Evolutionary conservation across 1,140 invertebrate genomes (phyloP).

Genomic region (Ceratina japonica): DNA sequence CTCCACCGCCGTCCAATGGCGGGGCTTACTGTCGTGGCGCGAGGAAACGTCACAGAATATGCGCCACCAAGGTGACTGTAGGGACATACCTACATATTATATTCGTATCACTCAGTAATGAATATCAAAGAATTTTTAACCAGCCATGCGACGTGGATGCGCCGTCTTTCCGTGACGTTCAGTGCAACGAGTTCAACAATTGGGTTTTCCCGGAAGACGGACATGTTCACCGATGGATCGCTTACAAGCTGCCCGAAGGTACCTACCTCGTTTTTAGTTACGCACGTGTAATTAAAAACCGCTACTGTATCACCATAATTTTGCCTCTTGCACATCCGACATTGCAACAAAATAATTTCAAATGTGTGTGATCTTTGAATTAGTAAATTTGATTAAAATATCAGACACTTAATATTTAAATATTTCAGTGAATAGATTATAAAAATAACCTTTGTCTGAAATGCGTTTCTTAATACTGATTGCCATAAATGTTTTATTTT

Average conservation of each 20-base stretch:
- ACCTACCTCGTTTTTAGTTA: conserved; percentile 24
- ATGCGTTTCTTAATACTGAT: too few species aligned
- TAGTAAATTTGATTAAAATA: too few species aligned
- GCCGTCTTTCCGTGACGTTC: conserved; percentile 71
- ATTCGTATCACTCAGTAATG: neutral
- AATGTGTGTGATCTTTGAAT: too few species aligned
- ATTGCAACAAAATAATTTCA: too few species aligned
- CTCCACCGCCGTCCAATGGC: conserved; percentile 79
- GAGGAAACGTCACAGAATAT: conserved; percentile 79
- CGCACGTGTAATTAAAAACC: too few species aligned
- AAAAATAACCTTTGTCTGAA: too few species aligned
- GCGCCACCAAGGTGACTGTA: conserved; percentile 79
- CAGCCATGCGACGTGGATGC: conserved; percentile 68
- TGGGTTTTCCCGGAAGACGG: conserved; percentile 73
- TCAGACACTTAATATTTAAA: too few species aligned
- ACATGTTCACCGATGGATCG: conserved; percentile 69
- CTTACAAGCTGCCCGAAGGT: conserved; percentile 70
- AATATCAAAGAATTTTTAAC: neutral
- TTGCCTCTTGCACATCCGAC: too few species aligned
- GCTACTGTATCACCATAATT: too few species aligned
- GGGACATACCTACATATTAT: too few species aligned
- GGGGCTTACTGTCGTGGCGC: conserved; percentile 80
- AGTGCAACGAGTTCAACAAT: conserved; percentile 71
- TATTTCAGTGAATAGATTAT: too few species aligned
- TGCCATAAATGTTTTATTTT: too few species aligned